Evolutionary conservation across 2,113 vertebrate genomes (phyloP), one percentile per base, ranked within the genome.

Genomic region (Bubo bubo): DNA sequence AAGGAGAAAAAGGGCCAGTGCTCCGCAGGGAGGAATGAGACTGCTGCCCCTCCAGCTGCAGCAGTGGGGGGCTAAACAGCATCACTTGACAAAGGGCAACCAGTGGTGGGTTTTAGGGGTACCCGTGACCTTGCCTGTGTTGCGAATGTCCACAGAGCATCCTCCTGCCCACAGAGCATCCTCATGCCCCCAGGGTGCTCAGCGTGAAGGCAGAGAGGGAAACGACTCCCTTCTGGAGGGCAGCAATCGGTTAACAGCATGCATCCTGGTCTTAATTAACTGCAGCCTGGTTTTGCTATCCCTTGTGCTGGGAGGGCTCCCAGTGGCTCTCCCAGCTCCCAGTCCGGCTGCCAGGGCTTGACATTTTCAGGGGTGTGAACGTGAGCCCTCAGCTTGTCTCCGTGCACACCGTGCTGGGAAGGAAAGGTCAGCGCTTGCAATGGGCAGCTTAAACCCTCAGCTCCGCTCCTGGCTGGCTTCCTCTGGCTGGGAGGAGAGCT

Each of bases 361-460:
- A 93, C 96, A 94, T 96, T 96, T 97, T 67, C 47, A 0, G 76
- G 71, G 59, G 81, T 43, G 79, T 75, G 90, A 85, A 83, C 1
- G 26, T 3, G 4, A 96, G 80, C 84, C 76, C 47, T 82, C 66
- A 4, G 80, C 86, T 88, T 11, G 2, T 80, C 84, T 79, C 76
- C 28, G 13, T 1, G 0, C 3, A 1, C 4, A 0, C 86, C 6
- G 4, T 81, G 75, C 77, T 91, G 95, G 82, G 94, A 90, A 55
- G 90, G 77, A 96, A 97, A 97, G 95, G 96, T 96, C 94, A 96
- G 80, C 1, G 0, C 45, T 58, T 41, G 62, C 11, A 4, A 68
- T 2, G 4, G 71, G 79, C 73, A 81, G 74, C 94, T 84, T 16
- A n/a, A 88, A 47, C 26, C n/a, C 73, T 13, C 37, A 4, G 79